Percentiles rank a stretch among this genome's conserved stretches.
Conservation (phyloP, 2,113 vertebrate species). For the Falcunculus frontatus region DNA sequence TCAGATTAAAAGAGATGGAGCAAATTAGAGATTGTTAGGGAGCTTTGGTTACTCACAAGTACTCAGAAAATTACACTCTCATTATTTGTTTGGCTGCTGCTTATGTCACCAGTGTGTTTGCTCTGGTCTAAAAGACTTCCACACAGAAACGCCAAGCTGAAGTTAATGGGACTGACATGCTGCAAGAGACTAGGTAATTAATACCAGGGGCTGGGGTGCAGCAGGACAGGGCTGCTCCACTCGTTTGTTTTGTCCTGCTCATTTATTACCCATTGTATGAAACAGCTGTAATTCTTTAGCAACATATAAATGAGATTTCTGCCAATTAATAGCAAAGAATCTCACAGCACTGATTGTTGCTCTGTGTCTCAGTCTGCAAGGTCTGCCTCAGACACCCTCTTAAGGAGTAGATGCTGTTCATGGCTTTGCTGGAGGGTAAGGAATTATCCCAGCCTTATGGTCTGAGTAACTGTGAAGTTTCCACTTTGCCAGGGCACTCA, state of each 20-base stretch:
- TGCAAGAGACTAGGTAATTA: slow-evolving; percentile 15
- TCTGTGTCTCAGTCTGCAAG: not conserved
- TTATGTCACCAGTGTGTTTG: not conserved
- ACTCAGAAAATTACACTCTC: not conserved
- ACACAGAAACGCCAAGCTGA: not conserved
- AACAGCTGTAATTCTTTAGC: slow-evolving; percentile 22
- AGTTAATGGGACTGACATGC: not conserved
- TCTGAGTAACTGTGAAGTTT: slow-evolving; percentile 10
- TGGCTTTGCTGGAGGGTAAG: not conserved
- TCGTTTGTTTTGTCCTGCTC: slow-evolving; percentile 14
- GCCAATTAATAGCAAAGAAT: not conserved
- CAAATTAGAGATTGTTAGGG: not conserved
- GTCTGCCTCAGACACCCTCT: not conserved
- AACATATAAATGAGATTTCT: not conserved
- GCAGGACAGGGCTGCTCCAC: not conserved
- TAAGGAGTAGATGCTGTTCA: not conserved
- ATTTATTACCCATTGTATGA: slow-evolving; percentile 1
- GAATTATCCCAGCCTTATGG: not conserved
- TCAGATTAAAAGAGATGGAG: not conserved
- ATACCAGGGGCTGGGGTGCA: not conserved
- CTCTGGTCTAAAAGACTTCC: not conserved
- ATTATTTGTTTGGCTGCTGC: not conserved
- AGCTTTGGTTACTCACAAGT: not conserved
- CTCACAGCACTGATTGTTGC: not conserved
- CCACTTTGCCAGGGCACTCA: not conserved